Evolutionary conservation across 2,888 invertebrate species (phyloP), one percentile per base, ranked within the genome.

Genomic region (Pristionchus exspectatus): DNA sequence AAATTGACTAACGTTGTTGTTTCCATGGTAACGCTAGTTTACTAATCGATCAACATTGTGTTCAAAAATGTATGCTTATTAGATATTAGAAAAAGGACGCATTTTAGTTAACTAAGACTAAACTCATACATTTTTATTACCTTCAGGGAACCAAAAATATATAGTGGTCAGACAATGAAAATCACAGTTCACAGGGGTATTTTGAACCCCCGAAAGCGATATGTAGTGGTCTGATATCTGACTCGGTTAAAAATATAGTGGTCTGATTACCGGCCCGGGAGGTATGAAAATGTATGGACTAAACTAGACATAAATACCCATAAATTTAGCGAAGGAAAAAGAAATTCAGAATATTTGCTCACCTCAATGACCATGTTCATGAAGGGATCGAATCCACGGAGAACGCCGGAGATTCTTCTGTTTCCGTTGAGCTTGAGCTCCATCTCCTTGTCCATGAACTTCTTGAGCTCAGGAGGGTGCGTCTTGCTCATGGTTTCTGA

Each of bases 381-480:
- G 95, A 99, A 99, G 0, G 99, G 99, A 96, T 99, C 99, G 95
- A 99, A 99, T 1, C 99, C 99, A 92, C 99, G 96, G 87, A 99
- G 96, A 92, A 98, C 97, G 9, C 99, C 99, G 89, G 97, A 97
- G 18, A 99, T 98, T 89, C 97, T 97, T 74, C 99, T 96, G 16
- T 98, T 98, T 27, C 98, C 99, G 96, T 99, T 99, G 86, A 99
- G 95, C 96, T 98, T 98, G 89, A 99, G 91, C 72, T 94, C 93
- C 92, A 95, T 92, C 90, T 94, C 93, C 92, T 95, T 95, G 93
- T 95, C 95, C 95, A 95, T 94, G 92, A 95, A 95, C 92, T 95
- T 95, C 91, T 95, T 95, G 92, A 95, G 90, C 93, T 95, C 95
- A 81, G 95, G 95, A 50, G 95, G 95, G 89, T 95, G 95, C 30